phyloP scores from a whole-genome alignment of 2,113 vertebrate species.

The Micromys minutus region DNA sequence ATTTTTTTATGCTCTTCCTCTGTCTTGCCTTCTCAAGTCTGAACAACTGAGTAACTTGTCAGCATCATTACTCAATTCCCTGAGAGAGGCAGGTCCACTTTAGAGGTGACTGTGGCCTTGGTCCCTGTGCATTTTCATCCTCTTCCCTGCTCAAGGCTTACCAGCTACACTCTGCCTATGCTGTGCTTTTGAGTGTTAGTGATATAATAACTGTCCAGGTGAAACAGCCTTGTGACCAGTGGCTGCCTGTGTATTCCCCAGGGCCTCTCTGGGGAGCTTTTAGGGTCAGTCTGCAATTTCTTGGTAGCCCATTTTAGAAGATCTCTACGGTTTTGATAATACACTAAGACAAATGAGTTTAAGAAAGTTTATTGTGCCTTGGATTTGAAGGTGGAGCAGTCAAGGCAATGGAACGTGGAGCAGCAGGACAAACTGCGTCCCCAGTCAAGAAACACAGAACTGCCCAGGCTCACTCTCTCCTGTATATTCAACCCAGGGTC shows the following conservation, averaged over 20 bases:
- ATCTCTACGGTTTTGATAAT: not conserved
- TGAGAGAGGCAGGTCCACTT: not conserved
- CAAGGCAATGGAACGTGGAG: not conserved
- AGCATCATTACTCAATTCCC: constrained; percentile 27
- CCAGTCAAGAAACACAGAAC: not conserved
- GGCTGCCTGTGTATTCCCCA: not conserved
- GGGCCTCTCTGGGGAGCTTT: not conserved
- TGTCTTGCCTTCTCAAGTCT: constrained; percentile 39
- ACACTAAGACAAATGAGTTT: not conserved
- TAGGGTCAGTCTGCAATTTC: not conserved
- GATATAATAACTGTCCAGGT: not conserved
- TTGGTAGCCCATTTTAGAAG: not conserved
- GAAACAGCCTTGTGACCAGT: not conserved
- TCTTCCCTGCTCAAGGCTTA: not conserved
- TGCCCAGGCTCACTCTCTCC: not conserved
- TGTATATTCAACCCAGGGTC: not conserved
- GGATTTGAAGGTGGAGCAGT: not conserved
- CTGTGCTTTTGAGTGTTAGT: not conserved
- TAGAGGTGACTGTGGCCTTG: not conserved
- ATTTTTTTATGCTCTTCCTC: constrained; percentile 29
- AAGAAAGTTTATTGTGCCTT: not conserved
- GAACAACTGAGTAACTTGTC: not conserved
- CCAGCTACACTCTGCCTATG: not conserved
- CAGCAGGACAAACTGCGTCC: not conserved
- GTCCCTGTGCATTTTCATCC: not conserved